These are phyloP conservation scores for Agapornis canus DNA, from an alignment of 2,797 vertebrate species.

Conservation along the genomic window DNA sequence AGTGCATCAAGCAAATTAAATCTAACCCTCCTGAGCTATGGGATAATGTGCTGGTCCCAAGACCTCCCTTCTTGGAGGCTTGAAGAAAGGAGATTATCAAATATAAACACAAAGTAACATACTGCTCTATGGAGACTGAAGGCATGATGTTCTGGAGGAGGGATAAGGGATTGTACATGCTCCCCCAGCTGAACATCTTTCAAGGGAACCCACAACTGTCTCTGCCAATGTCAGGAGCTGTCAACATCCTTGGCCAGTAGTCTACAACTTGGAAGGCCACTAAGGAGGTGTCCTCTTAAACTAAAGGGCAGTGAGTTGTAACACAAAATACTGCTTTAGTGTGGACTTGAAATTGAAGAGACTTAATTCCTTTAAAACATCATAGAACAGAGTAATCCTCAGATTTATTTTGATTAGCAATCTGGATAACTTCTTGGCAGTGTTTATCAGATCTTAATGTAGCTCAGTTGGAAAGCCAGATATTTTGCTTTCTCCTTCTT, in stretches of 20 bases:
- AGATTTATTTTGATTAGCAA: slow-evolving; percentile 69
- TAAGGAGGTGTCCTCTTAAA: not conserved
- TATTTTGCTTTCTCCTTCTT: slow-evolving; percentile 43
- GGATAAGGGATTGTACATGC: accelerated
- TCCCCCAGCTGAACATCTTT: not conserved
- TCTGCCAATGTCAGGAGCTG: not conserved
- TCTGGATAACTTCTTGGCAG: slow-evolving; percentile 68
- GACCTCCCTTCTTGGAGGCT: slow-evolving; percentile 28
- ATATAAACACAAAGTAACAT: slow-evolving; percentile 30
- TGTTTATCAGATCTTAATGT: slow-evolving; percentile 54
- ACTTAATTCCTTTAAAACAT: slow-evolving; percentile 18
- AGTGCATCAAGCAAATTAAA: slow-evolving; percentile 64
- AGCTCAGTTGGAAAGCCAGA: slow-evolving; percentile 37
- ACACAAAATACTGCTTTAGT: not conserved
- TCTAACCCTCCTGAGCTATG: slow-evolving; percentile 39
- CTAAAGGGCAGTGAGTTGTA: not conserved
- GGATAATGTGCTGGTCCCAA: not conserved
- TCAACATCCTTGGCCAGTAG: not conserved
- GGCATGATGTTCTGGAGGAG: not conserved
- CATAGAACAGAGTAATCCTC: slow-evolving; percentile 43
- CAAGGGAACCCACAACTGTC: not conserved
- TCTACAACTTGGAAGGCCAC: not conserved
- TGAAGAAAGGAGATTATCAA: slow-evolving; percentile 22
- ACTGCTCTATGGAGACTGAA: not conserved
- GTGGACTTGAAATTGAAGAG: not conserved